These are phyloP conservation scores for Beaufortia kweichowensis DNA, from an alignment of 2,113 vertebrate species.

Conservation along the genomic window DNA sequence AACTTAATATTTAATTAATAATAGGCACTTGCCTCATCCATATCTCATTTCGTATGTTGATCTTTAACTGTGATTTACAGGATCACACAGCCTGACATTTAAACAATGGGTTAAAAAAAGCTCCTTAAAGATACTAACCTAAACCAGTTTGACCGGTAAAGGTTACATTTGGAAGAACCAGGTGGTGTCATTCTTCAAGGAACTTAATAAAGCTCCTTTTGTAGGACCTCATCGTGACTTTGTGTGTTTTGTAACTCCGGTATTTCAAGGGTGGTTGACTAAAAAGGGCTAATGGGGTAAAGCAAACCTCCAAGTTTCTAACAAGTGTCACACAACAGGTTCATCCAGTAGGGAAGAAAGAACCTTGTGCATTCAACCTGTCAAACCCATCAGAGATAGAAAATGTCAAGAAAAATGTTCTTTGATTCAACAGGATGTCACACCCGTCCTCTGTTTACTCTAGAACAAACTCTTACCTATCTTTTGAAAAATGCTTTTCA, in stretches of 20 bases:
- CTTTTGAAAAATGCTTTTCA: not conserved
- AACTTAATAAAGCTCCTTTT: not conserved
- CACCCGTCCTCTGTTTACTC: not conserved
- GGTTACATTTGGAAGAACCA: not conserved
- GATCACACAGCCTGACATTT: not conserved
- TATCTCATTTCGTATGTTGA: not conserved
- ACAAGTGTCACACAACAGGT: not conserved
- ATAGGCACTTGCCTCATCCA: not conserved
- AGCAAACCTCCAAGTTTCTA: slow-evolving; percentile 8
- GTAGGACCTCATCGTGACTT: not conserved
- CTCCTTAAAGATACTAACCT: not conserved
- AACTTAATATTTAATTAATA: too few species aligned
- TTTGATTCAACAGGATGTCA: not conserved
- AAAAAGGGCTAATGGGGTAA: not conserved
- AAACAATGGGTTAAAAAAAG: not conserved
- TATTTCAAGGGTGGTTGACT: not conserved
- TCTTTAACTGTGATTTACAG: not conserved
- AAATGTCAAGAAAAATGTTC: not conserved
- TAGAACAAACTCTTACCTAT: not conserved
- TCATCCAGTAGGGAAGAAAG: not conserved
- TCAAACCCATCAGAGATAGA: not conserved
- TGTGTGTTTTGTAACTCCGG: not conserved
- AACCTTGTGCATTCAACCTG: not conserved
- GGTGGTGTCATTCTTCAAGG: not conserved
- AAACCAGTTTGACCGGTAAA: not conserved